Percentiles rank a stretch among this genome's conserved stretches.
Evolutionary conservation across 1,140 invertebrate genomes (phyloP).

Genomic region (Sycophaga agraensis): DNA sequence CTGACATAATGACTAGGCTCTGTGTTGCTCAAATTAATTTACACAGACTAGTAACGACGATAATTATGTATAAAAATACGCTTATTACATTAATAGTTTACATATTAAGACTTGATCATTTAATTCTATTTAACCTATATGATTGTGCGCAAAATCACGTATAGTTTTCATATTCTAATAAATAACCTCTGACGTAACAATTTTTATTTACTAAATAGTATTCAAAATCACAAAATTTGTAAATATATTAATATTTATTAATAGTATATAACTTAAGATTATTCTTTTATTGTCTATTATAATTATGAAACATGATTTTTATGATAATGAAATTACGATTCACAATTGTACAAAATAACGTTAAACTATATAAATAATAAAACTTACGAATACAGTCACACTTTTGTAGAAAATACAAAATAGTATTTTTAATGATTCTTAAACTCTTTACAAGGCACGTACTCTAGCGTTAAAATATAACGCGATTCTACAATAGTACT

Average conservation of each 20-base stretch:
- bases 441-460: constrained; percentile 23
- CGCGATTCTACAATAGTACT: not conserved
- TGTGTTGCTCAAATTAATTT: constrained; percentile 46
- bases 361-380: too few relatives aligned
- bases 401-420: constrained; percentile 9
- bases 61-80: constrained; percentile 55
- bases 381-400: too few relatives aligned
- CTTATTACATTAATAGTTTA: not conserved
- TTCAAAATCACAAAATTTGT: constrained; percentile 6
- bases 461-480: not conserved
- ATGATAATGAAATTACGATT: not conserved
- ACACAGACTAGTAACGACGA: constrained; percentile 35
- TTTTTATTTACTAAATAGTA: constrained; percentile 4
- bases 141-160: constrained; percentile 16
- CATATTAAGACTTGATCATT: not conserved
- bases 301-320: constrained; percentile 4
- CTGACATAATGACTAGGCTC: constrained; percentile 49
- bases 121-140: not conserved
- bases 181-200: not conserved
- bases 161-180: not conserved
- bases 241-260: not conserved
- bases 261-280: constrained; percentile 31
- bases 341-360: not conserved
- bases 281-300: constrained; percentile 22
- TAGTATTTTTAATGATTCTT: not conserved